phyloP scores from a whole-genome alignment of 2,113 vertebrate species.

The Notothenia coriiceps region DNA sequence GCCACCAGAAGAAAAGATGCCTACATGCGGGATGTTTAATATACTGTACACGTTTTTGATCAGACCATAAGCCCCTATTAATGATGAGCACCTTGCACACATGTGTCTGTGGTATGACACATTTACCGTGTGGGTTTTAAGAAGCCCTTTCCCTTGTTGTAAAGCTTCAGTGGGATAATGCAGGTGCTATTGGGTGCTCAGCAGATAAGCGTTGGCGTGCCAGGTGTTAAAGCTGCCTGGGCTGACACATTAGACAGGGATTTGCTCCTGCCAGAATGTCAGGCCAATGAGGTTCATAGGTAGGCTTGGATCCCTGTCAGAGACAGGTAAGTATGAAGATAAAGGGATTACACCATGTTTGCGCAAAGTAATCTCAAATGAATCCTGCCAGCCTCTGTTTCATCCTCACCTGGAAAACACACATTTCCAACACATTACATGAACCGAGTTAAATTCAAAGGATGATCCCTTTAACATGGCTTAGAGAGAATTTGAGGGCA shows the following conservation, averaged over 20 bases:
- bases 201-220: constrained; percentile 73
- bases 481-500: constrained; percentile 49
- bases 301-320: constrained; percentile 79
- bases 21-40: background rate
- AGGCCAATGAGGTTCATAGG: constrained; percentile 75
- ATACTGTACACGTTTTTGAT: constrained; percentile 10
- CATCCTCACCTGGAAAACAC: constrained; percentile 67
- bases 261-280: constrained; percentile 79
- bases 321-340: constrained; percentile 82
- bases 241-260: constrained; percentile 80
- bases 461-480: constrained; percentile 60
- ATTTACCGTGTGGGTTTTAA: constrained; percentile 55
- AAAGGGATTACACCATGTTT: constrained; percentile 83
- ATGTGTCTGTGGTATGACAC: constrained; percentile 2
- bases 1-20: background rate
- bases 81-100: constrained; percentile 11
- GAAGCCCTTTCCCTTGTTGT: constrained; percentile 62
- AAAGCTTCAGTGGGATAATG: constrained; percentile 64
- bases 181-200: constrained; percentile 69
- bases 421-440: constrained; percentile 51
- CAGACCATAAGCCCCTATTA: constrained; percentile 29
- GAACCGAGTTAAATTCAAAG: constrained; percentile 55
- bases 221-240: constrained; percentile 74
- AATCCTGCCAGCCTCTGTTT: constrained; percentile 79
- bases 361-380: constrained; percentile 80